Conservation (phyloP, 2,797 vertebrate species). For the Triplophysa yarkandensis region DNA sequence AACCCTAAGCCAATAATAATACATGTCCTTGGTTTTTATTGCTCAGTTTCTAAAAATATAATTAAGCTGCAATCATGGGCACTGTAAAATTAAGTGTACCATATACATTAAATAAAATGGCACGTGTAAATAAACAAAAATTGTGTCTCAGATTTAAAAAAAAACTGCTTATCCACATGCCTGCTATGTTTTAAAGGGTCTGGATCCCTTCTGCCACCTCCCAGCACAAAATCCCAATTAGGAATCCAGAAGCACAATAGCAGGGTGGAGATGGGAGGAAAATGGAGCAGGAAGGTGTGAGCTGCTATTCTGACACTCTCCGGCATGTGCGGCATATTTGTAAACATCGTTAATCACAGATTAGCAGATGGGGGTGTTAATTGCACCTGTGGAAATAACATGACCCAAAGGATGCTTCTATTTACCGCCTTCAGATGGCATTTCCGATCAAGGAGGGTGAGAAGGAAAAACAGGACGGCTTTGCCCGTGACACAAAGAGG, state of each 20-base stretch:
- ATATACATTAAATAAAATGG: too few species aligned
- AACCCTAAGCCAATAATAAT: too few species aligned
- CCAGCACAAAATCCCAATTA: constrained; percentile 16
- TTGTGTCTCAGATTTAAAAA: too few species aligned
- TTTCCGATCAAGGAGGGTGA: constrained; percentile 38
- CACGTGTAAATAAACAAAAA: too few species aligned
- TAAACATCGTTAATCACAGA: constrained; percentile 92
- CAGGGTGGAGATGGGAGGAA: constrained; percentile 12
- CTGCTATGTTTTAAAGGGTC: not conserved
- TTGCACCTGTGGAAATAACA: constrained; percentile 88
- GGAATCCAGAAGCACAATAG: constrained; percentile 35
- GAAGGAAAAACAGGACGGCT: constrained; percentile 29
- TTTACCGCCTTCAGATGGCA: constrained; percentile 76
- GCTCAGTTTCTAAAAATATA: too few species aligned
- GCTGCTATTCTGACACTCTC: constrained; percentile 61
- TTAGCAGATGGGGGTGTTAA: constrained; percentile 93
- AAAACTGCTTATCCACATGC: constrained; percentile 3
- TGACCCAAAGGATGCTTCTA: constrained; percentile 89
- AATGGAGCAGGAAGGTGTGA: constrained; percentile 61
- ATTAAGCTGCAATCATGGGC: too few species aligned
- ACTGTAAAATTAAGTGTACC: too few species aligned
- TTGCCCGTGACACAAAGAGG: constrained; percentile 28
- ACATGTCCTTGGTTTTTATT: too few species aligned
- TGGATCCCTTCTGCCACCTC: not conserved
- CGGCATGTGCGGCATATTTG: constrained; percentile 75